Evolutionary conservation across 2,113 vertebrate genomes (phyloP), one percentile per base, ranked within the genome.

Genomic region (Zapus hudsonius): DNA sequence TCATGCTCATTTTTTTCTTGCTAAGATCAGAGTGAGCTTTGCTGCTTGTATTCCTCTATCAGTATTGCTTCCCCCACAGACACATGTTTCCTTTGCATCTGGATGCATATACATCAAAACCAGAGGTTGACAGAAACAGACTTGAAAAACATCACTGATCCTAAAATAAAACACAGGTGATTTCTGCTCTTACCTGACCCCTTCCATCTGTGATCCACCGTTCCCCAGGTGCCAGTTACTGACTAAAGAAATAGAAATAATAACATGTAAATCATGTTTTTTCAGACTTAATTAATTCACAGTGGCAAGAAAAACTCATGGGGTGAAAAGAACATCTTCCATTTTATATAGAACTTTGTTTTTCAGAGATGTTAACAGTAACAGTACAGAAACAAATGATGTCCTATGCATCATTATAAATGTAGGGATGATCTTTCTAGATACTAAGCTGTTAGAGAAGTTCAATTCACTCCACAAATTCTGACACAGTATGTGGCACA

Each of bases 231-330:
- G 22, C 40, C 76, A 29, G 1, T 29, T 84, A 7, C 36, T 79
- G 42, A 47, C 29, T 91, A 69, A 94, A 69, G 63, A 92, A 94
- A 84, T 25, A 91, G 47, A 94, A 95, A 89, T 79, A 90, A 81
- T 69, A 83, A 29, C 36, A 94, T 75, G 86, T 85, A 93, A 94
- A 94, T 85, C 36, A 84, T 90, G 52, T 25, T 42, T 95, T 75
- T 94, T 91, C 59, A 94, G 52, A 94, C 12, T 91, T 81, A 92
- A 96, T 94, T 93, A 92, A 90, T 87, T 93, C 67, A 89, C 5
- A 47, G 36, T 61, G 42, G 38, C 42, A 95, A 93, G 44, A 66
- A 73, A 95, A 94, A 88, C 87, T 42, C 29, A 2, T 52, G 57
- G 17, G 20, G 63, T 89, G 90, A 94, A 94, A 94, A 89, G 67